Evolutionary conservation across 2,797 vertebrate genomes (phyloP).

Genomic region (Halcyon leucocephala): DNA sequence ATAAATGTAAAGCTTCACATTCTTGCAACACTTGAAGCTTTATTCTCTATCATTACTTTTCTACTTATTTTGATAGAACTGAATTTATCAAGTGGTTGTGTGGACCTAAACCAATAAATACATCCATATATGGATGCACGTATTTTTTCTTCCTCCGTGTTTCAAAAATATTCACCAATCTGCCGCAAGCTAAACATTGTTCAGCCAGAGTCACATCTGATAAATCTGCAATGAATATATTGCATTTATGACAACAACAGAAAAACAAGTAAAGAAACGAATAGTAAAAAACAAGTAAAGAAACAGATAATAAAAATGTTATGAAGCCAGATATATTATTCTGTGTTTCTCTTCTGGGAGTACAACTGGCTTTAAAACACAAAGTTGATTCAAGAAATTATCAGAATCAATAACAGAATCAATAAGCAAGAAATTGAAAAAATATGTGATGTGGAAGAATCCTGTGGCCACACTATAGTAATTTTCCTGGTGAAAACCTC

Average conservation of each 20-base stretch:
- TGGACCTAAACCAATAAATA: neutral
- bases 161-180: slow-evolving; percentile 17
- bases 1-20: neutral
- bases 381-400: neutral
- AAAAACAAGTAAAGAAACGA: slow-evolving; percentile 15
- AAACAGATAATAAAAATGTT: neutral
- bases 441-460: neutral
- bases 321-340: neutral
- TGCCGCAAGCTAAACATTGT: slow-evolving; percentile 17
- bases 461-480: neutral
- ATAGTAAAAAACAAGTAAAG: neutral
- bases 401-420: slow-evolving; percentile 31
- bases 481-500: neutral
- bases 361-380: neutral
- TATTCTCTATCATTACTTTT: neutral
- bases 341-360: neutral
- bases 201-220: neutral
- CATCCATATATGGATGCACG: neutral
- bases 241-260: slow-evolving; percentile 9
- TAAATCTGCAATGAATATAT: slow-evolving; percentile 4
- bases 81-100: slow-evolving; percentile 4
- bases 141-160: neutral
- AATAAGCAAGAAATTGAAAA: neutral
- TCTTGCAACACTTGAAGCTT: neutral
- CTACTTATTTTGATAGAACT: slow-evolving; percentile 21